Evolutionary conservation across 2,113 vertebrate species (phyloP).

Genomic region (Polyodon spathula): DNA sequence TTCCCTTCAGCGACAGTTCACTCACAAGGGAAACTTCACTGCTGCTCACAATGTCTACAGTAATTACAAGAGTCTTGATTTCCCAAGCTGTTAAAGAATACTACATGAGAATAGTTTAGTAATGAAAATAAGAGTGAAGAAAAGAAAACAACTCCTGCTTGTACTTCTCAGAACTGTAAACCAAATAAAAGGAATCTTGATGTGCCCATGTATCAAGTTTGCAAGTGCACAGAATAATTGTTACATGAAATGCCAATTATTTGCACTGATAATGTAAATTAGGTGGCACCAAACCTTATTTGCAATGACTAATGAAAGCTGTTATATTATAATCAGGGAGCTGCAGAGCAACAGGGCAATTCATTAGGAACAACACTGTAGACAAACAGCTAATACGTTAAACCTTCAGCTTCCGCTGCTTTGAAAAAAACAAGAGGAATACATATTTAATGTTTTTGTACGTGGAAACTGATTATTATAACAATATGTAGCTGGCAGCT

Average conservation of each 20-base stretch:
- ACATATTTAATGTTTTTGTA: background rate
- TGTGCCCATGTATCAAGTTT: conserved; percentile 35
- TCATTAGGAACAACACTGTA: conserved; percentile 52
- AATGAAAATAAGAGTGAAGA: background rate
- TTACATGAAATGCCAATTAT: conserved; percentile 47
- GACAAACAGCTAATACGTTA: conserved; percentile 46
- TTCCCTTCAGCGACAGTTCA: conserved; percentile 35
- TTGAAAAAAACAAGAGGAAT: background rate
- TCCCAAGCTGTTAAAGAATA: conserved; percentile 21
- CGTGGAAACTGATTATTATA: background rate
- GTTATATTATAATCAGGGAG: conserved; percentile 48
- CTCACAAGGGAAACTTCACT: conserved; percentile 31
- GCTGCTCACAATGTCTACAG: conserved; percentile 29
- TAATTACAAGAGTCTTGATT: conserved; percentile 30
- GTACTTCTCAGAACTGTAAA: background rate
- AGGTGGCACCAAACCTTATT: conserved; percentile 48
- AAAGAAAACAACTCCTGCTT: no score
- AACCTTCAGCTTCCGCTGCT: conserved; percentile 31
- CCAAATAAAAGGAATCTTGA: conserved; percentile 25
- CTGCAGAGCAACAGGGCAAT: conserved; percentile 55
- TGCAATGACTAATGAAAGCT: conserved; percentile 58
- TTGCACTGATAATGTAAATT: conserved; percentile 58
- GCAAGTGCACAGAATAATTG: conserved; percentile 36
- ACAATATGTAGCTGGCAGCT: no score
- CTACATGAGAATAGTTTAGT: background rate